Conservation (phyloP, 2,797 vertebrate genomes). For the Austrolebias charrua region DNA sequence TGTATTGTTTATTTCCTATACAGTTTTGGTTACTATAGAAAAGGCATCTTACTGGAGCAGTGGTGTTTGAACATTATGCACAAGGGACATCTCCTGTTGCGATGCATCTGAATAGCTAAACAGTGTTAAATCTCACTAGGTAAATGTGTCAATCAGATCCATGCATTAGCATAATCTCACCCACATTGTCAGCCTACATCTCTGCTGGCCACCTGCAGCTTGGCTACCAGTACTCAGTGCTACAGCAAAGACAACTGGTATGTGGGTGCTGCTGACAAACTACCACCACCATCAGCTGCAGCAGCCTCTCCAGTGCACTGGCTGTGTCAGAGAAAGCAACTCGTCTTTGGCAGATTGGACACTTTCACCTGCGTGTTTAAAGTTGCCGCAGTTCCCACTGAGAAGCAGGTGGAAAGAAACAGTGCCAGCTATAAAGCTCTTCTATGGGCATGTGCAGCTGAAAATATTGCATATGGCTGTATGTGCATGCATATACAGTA, state of each 20-base stretch:
- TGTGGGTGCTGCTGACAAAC: slow-evolving; percentile 12
- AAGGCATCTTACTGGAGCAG: slow-evolving; percentile 21
- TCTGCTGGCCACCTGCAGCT: slow-evolving; percentile 29
- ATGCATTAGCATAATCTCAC: slow-evolving; percentile 22
- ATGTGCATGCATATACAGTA: not conserved
- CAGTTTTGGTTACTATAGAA: slow-evolving; percentile 23
- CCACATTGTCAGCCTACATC: slow-evolving; percentile 31
- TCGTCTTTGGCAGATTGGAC: slow-evolving; percentile 19
- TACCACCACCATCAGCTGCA: slow-evolving; percentile 1
- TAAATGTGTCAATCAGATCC: slow-evolving; percentile 27
- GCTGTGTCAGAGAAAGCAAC: slow-evolving; percentile 9
- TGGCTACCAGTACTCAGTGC: slow-evolving; percentile 16
- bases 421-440: slow-evolving; percentile 23
- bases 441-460: slow-evolving; percentile 10
- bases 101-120: not conserved
- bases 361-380: slow-evolving; percentile 35
- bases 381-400: slow-evolving; percentile 21
- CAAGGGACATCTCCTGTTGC: not conserved
- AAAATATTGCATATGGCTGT: not conserved
- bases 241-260: slow-evolving; percentile 8
- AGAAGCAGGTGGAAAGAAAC: slow-evolving; percentile 43
- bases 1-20: slow-evolving; percentile 10
- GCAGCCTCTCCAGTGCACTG: slow-evolving; percentile 6
- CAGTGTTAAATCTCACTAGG: slow-evolving; percentile 6
- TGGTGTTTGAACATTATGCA: slow-evolving; percentile 15